Evolutionary conservation across 2,113 vertebrate genomes (phyloP), one percentile per base, ranked within the genome.

Genomic region (Actinemys pallida): DNA sequence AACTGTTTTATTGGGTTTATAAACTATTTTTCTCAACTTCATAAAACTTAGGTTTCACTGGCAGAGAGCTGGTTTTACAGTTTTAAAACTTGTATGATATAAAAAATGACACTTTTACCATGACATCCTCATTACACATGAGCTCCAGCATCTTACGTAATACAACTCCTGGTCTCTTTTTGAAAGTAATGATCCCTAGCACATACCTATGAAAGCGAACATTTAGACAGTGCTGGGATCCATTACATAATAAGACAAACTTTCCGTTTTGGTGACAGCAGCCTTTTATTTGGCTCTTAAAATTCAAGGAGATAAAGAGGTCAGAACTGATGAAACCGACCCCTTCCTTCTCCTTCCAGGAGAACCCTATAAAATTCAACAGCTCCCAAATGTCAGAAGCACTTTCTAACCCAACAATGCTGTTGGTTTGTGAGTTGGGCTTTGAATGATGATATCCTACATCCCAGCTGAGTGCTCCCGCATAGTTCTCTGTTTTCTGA

Each of bases 41-140:
- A 91, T 86, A 92, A 95, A 96, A 88, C 80, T 85, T 54, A 76
- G 72, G 82, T 84, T 97, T 97, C 93, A 89, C 93, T 98, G 96
- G 82, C 20, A 94, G 88, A 95, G 82, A 90, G 62, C 91, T 76
- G 11, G n/a, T 85, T 97, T 95, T 57, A 90, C 89, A 92, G 45
- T 89, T 97, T 89, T 57, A 88, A 92, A 96, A 88, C 95, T 96
- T 95, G 90, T 90, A 94, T 89, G 92, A 84, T 56, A 27, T 91
- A 81, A 95, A 93, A 94, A 94, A 89, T 39, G 86, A 93, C 91
- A 89, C 89, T 93, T 95, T 95, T 95, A 90, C 84, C 29, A 14
- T 65, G 69, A 50, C 92, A 88, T 90, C 80, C 81, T 95, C 88
- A 69, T 94, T 94, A 86, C 19, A 84, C 54, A 2, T 69, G 82